These are phyloP conservation scores for Tetramorium alpestre DNA, from an alignment of 1,140 invertebrate genomes.

Conservation along the genomic window DNA sequence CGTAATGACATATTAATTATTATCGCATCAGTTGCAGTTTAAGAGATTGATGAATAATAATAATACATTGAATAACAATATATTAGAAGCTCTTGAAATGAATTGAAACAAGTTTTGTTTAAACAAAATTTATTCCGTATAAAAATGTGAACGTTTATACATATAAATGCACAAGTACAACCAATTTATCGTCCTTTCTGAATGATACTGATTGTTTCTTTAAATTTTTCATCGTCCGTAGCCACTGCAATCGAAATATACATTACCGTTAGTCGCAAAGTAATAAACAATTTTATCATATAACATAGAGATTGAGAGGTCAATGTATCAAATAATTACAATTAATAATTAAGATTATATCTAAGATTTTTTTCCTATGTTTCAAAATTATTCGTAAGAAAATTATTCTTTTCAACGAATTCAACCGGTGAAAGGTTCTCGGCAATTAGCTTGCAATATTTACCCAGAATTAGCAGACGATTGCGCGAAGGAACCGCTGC, in stretches of 20 bases:
- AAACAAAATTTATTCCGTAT: conserved; percentile 55
- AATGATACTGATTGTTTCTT: not conserved
- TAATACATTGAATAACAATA: not conserved
- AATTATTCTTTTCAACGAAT: not conserved
- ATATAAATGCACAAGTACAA: not conserved
- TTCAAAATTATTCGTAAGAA: not conserved
- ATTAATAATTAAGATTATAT: not conserved
- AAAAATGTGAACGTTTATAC: not conserved
- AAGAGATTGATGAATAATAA: not conserved
- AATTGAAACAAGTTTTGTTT: not conserved
- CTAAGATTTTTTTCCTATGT: not conserved
- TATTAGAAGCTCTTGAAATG: not conserved
- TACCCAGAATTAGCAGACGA: conserved; percentile 65
- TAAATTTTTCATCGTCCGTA: conserved; percentile 54
- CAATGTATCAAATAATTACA: not conserved
- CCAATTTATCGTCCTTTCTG: not conserved
- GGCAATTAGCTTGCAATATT: conserved; percentile 15
- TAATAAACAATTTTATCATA: not conserved
- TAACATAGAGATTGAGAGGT: not conserved
- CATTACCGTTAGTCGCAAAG: not conserved
- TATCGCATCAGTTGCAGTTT: not conserved
- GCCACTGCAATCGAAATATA: conserved; percentile 18
- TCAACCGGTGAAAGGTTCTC: not conserved
- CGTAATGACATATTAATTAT: not conserved
- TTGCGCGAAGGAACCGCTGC: conserved; percentile 58